Base-by-base conservation (phyloP, 23 tunicate species). In the Aplidium turbinatum region DNA sequence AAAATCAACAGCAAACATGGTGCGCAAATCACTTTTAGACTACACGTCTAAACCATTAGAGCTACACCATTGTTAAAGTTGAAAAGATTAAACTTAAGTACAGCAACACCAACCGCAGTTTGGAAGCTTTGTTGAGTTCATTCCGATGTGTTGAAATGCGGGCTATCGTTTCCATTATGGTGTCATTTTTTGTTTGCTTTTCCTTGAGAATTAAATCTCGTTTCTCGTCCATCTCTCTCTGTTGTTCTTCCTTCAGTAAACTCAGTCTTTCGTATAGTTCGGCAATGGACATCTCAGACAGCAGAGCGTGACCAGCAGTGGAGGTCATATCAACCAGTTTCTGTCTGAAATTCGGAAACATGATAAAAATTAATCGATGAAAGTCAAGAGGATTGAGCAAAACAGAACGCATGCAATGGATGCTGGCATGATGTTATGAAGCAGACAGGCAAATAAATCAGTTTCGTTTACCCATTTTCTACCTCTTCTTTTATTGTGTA, bases 201-300 rank as follows among this genome's bases (percentile, higher is more conserved):
- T 78, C 85, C 58, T 75, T 69, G 16, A 79, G 39, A 33, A 81
- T 92, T 34, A 60, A 31, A 61, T 84, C 92, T 31, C 90, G 47
- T 25, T 58, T 81, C 21, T 75, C 54, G 54, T 92, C 98, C 58
- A 86, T 79, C 24, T 81, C 73, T n/a, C 47, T 50, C 55, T 79
- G 68, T 38, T 74, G 55, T 18, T 76, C 63, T 57, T 94, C 99
- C 45, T 61, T 71, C 82, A 94, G 38, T 48, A 87, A 32, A 66
- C 82, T 25, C 22, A 94, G 61, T 31, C 99, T 58, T 56, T 94
- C 99, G 13, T 73, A 73, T 42, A 94, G 72, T 31, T 94, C 99
- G 33, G 85, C 95, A 31, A 94, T 73, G 28, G 95, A 94, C 99
- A 94, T 94, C 57, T 94, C 99, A 19, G 85, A 83, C 48, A 94